Evolutionary conservation across 2,797 vertebrate species (phyloP), one percentile per base, ranked within the genome.

Genomic region (Liasis olivaceus): DNA sequence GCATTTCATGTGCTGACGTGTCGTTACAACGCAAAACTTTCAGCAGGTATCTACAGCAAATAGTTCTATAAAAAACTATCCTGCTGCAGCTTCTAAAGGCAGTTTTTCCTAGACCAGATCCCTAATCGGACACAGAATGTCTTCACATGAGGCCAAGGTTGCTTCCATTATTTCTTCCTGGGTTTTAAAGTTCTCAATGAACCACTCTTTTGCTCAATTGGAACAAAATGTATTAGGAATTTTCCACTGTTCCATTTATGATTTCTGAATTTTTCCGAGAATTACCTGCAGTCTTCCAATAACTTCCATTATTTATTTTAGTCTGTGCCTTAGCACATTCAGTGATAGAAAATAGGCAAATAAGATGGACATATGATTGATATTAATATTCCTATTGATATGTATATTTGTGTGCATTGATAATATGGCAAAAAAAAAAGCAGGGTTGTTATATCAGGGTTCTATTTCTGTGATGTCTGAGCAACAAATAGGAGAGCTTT

Each of bases 1-100:
- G 89, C 93, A 92, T 95, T 96, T 97, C 0, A 0, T 95, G 91
- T 90, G 94, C 96, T 95, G 95, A 96, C 94, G 94, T 11, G 93
- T 95, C 94, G 93, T 95, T 96, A 95, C 92, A 96, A 94, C 85
- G 92, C 90, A 94, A 95, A 89, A 81, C 58, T 94, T 95, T 96
- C 94, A 95, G 94, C 90, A 89, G 95, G 94, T 24, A 95, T 95
- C 47, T 4, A 42, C 62, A 93, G 91, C 17, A 77, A 93, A 93
- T 2, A 93, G 92, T 95, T 36, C 88, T 92, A 93, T 94, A 85
- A 5, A 89, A 77, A 91, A 94, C 8, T 89, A 36, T 58, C 22
- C 60, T 51, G 13, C 36, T 5, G 0, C 13, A 31, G 22, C 28
- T 36, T 28, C 6, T 47, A 24, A 88, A 89, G 20, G 51, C 51